Evolutionary conservation across 2,888 invertebrate genomes (phyloP).

Genomic region (Rhingia campestris): DNA sequence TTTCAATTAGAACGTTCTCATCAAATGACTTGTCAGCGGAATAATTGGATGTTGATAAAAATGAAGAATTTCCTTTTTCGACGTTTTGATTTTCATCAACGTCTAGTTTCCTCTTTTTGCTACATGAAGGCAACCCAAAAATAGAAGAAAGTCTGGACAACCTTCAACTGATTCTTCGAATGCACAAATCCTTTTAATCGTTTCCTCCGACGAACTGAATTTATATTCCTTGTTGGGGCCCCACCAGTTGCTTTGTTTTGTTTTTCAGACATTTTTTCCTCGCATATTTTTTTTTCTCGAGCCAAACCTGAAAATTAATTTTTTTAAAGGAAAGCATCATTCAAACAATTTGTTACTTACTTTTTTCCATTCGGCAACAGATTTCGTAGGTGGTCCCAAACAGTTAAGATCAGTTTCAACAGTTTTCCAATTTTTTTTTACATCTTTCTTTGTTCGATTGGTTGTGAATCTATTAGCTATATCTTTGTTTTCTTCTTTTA

Average conservation of each 20-base stretch:
- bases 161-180: background rate
- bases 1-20: background rate
- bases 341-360: background rate
- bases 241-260: background rate
- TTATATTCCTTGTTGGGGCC: background rate
- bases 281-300: background rate
- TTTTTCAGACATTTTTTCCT: background rate
- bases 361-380: conserved; percentile 2
- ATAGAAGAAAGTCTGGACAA: background rate
- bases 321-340: background rate
- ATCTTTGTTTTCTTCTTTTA: no score
- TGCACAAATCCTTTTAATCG: background rate
- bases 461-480: no score
- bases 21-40: background rate
- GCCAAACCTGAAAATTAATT: no score
- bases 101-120: background rate
- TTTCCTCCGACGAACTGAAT: background rate
- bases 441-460: no score
- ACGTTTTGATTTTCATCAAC: no score
- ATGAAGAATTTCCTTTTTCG: no score
- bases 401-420: background rate
- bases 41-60: no score
- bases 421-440: no score
- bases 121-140: background rate
- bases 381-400: background rate